These are phyloP conservation scores for Apostichopus japonicus DNA, from an alignment of 35 echinoderm and acorn worm genomes.

Conservation along the genomic window DNA sequence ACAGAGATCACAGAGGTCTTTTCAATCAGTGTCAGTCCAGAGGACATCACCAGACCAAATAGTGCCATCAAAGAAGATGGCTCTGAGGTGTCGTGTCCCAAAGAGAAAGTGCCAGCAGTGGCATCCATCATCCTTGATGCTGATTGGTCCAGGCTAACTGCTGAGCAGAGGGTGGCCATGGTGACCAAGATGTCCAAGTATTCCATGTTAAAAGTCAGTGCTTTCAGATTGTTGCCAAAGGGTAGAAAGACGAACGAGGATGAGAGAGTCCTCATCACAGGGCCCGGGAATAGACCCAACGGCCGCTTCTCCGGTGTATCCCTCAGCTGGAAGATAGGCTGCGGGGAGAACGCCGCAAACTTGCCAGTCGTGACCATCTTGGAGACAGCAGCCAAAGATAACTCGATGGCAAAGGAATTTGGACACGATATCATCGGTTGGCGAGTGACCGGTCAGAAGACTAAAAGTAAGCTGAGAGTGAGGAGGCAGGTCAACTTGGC, in stretches of 20 bases:
- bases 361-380: constrained; percentile 91
- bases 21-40: constrained; percentile 61
- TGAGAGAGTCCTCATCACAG: constrained; percentile 70
- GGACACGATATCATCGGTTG: constrained; percentile 91
- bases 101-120: constrained; percentile 70
- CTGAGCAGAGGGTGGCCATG: constrained; percentile 62
- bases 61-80: constrained; percentile 56
- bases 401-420: constrained; percentile 87
- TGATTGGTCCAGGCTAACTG: constrained; percentile 76
- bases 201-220: constrained; percentile 79
- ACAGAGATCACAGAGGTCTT: constrained; percentile 83
- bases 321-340: constrained; percentile 93
- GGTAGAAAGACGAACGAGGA: constrained; percentile 66
- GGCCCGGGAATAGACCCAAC: constrained; percentile 78
- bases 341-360: constrained; percentile 76
- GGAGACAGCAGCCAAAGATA: constrained; percentile 85
- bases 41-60: constrained; percentile 37
- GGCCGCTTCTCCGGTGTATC: constrained; percentile 72
- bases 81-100: constrained; percentile 63
- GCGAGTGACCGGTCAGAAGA: constrained; percentile 78
- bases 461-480: constrained; percentile 59
- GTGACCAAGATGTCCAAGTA: constrained; percentile 93
- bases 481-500: constrained; percentile 75
- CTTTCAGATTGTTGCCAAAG: constrained; percentile 82
- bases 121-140: constrained; percentile 98